Percentiles rank a stretch among this genome's conserved stretches.
Evolutionary conservation across 1,140 invertebrate species (phyloP).

Genomic region (Drosophila sucinea): DNA sequence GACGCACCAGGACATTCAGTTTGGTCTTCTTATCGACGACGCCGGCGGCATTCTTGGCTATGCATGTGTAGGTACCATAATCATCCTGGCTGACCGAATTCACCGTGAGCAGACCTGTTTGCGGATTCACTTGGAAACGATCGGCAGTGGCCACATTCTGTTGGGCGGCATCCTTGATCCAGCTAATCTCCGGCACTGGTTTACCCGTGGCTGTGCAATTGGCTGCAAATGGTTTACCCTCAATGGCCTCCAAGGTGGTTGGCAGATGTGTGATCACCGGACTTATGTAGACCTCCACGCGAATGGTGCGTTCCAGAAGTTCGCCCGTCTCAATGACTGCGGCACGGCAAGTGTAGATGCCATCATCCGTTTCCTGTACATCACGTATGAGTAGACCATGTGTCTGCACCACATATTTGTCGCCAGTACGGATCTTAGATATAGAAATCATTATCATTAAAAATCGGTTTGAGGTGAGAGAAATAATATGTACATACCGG

Average conservation of each 20-base stretch:
- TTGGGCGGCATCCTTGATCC: conserved; percentile 89
- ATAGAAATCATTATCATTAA: too few species aligned
- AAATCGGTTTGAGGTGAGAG: too few species aligned
- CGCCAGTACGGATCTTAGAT: conserved; percentile 85
- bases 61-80: conserved; percentile 91
- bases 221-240: conserved; percentile 90
- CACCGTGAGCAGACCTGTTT: conserved; percentile 89
- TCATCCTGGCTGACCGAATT: conserved; percentile 90
- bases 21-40: conserved; percentile 85
- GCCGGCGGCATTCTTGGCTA: conserved; percentile 92
- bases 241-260: conserved; percentile 87
- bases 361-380: conserved; percentile 91
- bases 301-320: conserved; percentile 89
- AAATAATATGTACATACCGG: conserved; percentile 80
- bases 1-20: conserved; percentile 88
- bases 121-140: conserved; percentile 89
- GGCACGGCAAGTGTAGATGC: conserved; percentile 92
- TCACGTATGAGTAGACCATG: conserved; percentile 91
- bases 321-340: conserved; percentile 91
- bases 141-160: conserved; percentile 88
- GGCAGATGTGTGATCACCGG: conserved; percentile 88
- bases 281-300: conserved; percentile 91
- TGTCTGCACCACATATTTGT: conserved; percentile 89
- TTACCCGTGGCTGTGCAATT: conserved; percentile 91
- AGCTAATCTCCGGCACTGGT: conserved; percentile 91